Percentiles rank a stretch among this genome's conserved stretches.
phyloP scores from a whole-genome alignment of 2,797 vertebrate genomes.

The Fratercula arctica region DNA sequence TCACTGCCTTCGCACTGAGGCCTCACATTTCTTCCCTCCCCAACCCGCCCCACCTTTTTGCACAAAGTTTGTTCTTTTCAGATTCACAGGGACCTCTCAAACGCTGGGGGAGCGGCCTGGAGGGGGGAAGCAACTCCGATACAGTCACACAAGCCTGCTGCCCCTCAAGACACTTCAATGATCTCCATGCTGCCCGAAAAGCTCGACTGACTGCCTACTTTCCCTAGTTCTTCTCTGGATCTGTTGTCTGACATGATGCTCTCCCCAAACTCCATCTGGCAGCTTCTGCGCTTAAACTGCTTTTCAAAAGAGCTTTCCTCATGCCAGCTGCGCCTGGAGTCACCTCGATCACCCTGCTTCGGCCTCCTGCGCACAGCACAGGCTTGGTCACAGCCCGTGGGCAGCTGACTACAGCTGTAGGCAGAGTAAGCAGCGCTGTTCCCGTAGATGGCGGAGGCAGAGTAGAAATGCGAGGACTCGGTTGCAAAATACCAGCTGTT shows the following conservation, averaged over 20 bases:
- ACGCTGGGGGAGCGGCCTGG: not conserved
- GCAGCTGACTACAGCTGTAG: slow-evolving; percentile 85
- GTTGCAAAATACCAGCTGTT: slow-evolving; percentile 90
- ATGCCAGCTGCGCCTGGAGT: slow-evolving; percentile 94
- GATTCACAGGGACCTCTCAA: slow-evolving; percentile 76
- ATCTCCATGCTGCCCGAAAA: slow-evolving; percentile 97
- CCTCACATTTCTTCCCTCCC: slow-evolving; percentile 10
- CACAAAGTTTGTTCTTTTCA: slow-evolving; percentile 60
- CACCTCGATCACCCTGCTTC: slow-evolving; percentile 80
- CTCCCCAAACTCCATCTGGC: slow-evolving; percentile 96
- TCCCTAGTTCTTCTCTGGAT: slow-evolving; percentile 87
- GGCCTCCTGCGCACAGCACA: slow-evolving; percentile 84
- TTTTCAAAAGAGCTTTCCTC: slow-evolving; percentile 97
- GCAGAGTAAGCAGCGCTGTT: slow-evolving; percentile 64
- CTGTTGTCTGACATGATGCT: slow-evolving; percentile 81
- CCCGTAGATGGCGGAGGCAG: slow-evolving; percentile 83
- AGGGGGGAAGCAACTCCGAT: not conserved
- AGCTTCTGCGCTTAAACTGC: slow-evolving; percentile 94
- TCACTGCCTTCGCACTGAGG: slow-evolving; percentile 38
- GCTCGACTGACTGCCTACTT: slow-evolving; percentile 86
- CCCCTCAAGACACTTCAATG: slow-evolving; percentile 92
- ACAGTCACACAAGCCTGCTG: not conserved
- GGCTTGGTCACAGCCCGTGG: slow-evolving; percentile 72
- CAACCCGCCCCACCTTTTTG: not conserved
- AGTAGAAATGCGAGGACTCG: slow-evolving; percentile 87